A percentile compares a stretch with the other conserved stretches of the same genome.
Evolutionary conservation across 2,888 invertebrate species (phyloP).

Genomic region (Oasisia sp.): DNA sequence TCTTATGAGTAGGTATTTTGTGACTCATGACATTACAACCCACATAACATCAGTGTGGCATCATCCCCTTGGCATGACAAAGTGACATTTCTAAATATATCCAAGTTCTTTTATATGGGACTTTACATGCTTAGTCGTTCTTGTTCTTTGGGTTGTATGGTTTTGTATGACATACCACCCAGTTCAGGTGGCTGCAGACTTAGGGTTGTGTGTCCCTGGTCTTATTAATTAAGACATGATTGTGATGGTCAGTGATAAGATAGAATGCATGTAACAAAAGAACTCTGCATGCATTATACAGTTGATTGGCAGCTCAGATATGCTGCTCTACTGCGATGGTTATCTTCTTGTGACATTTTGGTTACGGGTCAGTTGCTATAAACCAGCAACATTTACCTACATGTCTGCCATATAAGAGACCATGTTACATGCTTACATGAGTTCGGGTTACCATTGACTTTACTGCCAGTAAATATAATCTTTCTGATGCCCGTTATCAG

Average conservation of each 20-base stretch:
- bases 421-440: neutral
- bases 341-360: neutral
- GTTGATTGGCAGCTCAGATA: neutral
- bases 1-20: neutral
- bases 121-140: neutral
- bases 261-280: neutral
- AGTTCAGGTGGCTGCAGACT: neutral
- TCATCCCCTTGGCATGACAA: neutral
- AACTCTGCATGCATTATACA: neutral
- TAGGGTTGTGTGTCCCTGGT: neutral
- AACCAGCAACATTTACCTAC: neutral
- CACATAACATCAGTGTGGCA: neutral
- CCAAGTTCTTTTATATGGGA: neutral
- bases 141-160: neutral
- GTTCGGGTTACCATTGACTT: neutral
- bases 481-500: no score
- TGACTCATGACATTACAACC: neutral
- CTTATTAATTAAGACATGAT: neutral
- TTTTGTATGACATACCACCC: neutral
- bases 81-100: neutral
- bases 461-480: no score
- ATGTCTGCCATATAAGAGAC: neutral
- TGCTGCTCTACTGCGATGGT: neutral
- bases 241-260: neutral
- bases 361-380: neutral